Conservation (phyloP, 2,888 invertebrate species). For the Stenoptilia bipunctidactyla region DNA sequence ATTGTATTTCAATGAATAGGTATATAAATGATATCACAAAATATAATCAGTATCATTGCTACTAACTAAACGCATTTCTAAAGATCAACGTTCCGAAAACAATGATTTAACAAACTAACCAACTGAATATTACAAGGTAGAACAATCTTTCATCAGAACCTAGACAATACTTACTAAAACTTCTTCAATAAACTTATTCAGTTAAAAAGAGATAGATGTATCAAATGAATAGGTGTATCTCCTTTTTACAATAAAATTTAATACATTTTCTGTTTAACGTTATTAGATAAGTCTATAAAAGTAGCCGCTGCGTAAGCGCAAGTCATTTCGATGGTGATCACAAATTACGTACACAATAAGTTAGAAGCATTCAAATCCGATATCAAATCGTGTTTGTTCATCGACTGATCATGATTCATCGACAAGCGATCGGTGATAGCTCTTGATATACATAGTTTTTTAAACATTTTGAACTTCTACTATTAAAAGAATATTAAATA, state of each 20-base stretch:
- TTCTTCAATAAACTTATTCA: neutral
- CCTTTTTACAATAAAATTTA: no score
- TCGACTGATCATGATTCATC: constrained; percentile 66
- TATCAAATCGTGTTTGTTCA: constrained; percentile 53
- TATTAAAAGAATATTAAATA: no score
- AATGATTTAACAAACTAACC: constrained; percentile 38
- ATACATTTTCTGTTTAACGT: constrained; percentile 9
- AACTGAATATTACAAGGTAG: constrained; percentile 35
- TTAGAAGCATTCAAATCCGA: constrained; percentile 62
- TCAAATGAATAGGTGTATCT: no score
- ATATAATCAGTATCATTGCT: constrained; percentile 5
- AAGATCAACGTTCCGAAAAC: constrained; percentile 35
- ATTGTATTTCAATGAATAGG: no score
- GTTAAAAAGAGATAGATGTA: neutral
- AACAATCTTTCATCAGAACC: constrained; percentile 36
- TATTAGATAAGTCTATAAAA: constrained; percentile 2
- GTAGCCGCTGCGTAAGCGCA: constrained; percentile 28
- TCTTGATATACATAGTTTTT: neutral
- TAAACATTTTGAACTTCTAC: constrained; percentile 15
- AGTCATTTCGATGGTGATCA: constrained; percentile 58
- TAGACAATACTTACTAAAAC: constrained; percentile 16
- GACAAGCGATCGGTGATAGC: constrained; percentile 20
- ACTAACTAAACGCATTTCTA: constrained; percentile 6
- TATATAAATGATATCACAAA: neutral
- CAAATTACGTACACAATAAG: constrained; percentile 60